These are phyloP conservation scores for Scylla paramamosain DNA, from an alignment of 1,140 invertebrate genomes.

Conservation along the genomic window DNA sequence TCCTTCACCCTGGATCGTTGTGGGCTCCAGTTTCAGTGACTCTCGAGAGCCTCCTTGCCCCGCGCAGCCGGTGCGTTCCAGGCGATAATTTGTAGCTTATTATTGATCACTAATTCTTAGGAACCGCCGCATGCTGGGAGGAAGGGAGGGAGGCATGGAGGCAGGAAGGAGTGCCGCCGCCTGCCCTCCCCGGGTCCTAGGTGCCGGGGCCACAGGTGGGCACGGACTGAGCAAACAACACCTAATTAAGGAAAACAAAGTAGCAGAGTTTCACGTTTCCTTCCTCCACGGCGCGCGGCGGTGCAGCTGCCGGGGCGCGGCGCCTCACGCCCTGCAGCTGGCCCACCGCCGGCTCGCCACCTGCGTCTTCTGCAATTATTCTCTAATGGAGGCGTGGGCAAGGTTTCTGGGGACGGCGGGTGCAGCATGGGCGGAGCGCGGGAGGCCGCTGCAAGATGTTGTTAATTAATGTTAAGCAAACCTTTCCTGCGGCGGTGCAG, in stretches of 20 bases:
- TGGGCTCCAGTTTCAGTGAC: too few relatives aligned
- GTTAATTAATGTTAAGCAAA: neutral
- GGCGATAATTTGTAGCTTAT: neutral
- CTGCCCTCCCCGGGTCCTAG: neutral
- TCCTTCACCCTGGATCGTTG: too few relatives aligned
- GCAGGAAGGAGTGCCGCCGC: neutral
- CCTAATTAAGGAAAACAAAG: conserved; percentile 15
- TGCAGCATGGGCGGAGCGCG: neutral
- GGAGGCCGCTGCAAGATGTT: neutral
- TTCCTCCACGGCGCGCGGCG: neutral
- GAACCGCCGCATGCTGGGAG: neutral
- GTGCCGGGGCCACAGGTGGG: neutral
- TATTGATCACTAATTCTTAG: neutral
- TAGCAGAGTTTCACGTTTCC: conserved; percentile 3
- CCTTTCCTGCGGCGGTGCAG: neutral
- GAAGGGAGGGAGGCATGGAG: too few relatives aligned
- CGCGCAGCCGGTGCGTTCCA: neutral
- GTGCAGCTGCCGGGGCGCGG: neutral
- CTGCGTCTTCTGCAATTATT: conserved; percentile 22
- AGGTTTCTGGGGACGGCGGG: neutral
- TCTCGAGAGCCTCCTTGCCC: neutral
- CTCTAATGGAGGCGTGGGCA: neutral
- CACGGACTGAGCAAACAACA: neutral
- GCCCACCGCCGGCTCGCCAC: neutral
- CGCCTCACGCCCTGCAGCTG: conserved; percentile 16